Conservation (phyloP, 2,888 invertebrate species). For the Troides aeacus region DNA sequence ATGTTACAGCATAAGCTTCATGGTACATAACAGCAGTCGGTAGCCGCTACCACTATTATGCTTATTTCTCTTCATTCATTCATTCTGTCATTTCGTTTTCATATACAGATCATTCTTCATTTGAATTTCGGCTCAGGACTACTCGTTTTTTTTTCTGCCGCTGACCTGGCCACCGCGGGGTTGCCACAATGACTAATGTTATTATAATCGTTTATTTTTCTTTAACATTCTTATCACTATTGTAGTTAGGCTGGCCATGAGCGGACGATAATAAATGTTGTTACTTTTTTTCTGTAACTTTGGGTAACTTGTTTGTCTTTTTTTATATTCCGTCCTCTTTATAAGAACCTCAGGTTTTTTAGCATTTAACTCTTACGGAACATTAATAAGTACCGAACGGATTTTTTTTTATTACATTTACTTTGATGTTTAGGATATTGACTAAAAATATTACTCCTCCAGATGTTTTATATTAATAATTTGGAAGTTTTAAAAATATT, state of each 20-base stretch:
- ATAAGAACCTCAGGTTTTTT: neutral
- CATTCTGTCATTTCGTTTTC: conserved; percentile 79
- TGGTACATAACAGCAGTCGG: conserved; percentile 59
- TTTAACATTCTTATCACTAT: conserved; percentile 76
- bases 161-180: conserved; percentile 77
- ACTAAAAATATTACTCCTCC: neutral
- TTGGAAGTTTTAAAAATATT: no score
- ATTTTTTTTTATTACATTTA: neutral
- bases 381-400: neutral
- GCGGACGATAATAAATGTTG: conserved; percentile 10
- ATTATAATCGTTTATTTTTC: conserved; percentile 79
- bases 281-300: conserved; percentile 9
- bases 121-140: conserved; percentile 67
- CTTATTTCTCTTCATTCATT: conserved; percentile 64
- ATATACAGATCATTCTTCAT: conserved; percentile 79
- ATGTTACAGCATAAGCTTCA: conserved; percentile 35
- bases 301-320: no score
- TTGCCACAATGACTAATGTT: conserved; percentile 72
- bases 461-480: no score
- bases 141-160: conserved; percentile 68
- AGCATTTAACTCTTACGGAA: neutral
- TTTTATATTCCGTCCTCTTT: no score
- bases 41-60: conserved; percentile 64
- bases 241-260: conserved; percentile 50
- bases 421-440: neutral